A percentile compares a stretch with the other conserved stretches of the same genome.
Evolutionary conservation across 1,140 invertebrate genomes (phyloP).

Genomic region (Pseudomyrmex pallidus): DNA sequence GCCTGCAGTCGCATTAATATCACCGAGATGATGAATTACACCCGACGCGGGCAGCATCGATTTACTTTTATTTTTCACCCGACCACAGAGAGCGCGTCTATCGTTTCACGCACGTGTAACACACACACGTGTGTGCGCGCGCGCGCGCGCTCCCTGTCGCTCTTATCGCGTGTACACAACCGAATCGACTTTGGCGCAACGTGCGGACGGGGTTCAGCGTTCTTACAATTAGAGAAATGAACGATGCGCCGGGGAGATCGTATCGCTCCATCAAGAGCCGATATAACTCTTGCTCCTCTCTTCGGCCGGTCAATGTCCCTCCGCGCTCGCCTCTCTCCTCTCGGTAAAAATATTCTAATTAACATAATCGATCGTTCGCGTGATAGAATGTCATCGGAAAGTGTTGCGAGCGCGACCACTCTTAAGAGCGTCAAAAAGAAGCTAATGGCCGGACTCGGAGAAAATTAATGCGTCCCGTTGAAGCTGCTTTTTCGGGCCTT

Average conservation of each 20-base stretch:
- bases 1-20: constrained; percentile 77
- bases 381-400: not conserved
- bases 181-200: constrained; percentile 45
- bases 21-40: constrained; percentile 76
- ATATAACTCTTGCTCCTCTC: not conserved
- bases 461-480: not conserved
- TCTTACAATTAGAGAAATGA: constrained; percentile 41
- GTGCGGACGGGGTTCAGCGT: constrained; percentile 3
- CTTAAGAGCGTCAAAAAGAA: constrained; percentile 6
- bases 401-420: not conserved
- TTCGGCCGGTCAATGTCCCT: not conserved
- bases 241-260: constrained; percentile 13
- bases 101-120: constrained; percentile 31
- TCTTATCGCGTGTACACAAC: constrained; percentile 54
- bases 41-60: constrained; percentile 33
- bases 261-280: constrained; percentile 22
- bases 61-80: constrained; percentile 69
- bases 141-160: not conserved
- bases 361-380: constrained; percentile 1
- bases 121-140: not conserved
- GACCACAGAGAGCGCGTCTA: constrained; percentile 38
- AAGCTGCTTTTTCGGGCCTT: no score
- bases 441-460: not conserved
- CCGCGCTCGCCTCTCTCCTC: no score
- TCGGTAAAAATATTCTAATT: not conserved